Percentiles rank a stretch among this genome's conserved stretches.
phyloP scores from a whole-genome alignment of 2,113 vertebrate genomes.

The Monarcha castaneiventris region DNA sequence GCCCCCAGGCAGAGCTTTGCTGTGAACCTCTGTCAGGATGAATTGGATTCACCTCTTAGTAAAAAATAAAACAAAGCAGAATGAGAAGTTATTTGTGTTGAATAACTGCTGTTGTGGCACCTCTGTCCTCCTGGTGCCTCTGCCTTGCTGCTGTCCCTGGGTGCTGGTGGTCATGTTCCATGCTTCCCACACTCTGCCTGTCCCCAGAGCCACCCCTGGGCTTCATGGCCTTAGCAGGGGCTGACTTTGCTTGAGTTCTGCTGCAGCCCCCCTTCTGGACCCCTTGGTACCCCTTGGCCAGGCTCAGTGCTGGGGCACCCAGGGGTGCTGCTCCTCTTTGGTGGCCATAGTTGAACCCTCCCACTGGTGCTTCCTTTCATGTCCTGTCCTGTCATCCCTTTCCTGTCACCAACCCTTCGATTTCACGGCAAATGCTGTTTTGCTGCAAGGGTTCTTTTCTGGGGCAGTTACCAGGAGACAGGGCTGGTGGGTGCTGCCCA shows the following conservation, averaged over 20 bases:
- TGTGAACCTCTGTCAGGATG: conserved; percentile 17
- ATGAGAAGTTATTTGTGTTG: background rate
- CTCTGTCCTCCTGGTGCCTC: background rate
- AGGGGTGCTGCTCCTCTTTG: background rate
- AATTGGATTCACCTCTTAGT: background rate
- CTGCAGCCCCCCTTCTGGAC: background rate
- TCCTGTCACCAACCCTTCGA: background rate
- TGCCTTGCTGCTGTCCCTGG: background rate
- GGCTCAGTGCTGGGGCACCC: background rate
- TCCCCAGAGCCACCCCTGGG: background rate
- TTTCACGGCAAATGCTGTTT: background rate
- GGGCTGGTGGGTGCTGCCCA: background rate
- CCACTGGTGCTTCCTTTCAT: background rate
- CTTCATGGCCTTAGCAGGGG: background rate
- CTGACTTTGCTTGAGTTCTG: fast-evolving
- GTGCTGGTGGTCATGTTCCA: background rate
- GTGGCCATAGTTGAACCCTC: background rate
- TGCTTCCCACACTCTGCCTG: background rate
- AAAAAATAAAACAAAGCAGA: background rate
- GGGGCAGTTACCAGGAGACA: background rate
- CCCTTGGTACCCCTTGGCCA: background rate
- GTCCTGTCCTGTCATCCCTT: background rate
- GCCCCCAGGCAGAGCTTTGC: background rate
- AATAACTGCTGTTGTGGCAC: background rate
- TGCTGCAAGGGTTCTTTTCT: background rate